Conservation (phyloP, 2,797 vertebrate species). For the Protosalanx chinensis region DNA sequence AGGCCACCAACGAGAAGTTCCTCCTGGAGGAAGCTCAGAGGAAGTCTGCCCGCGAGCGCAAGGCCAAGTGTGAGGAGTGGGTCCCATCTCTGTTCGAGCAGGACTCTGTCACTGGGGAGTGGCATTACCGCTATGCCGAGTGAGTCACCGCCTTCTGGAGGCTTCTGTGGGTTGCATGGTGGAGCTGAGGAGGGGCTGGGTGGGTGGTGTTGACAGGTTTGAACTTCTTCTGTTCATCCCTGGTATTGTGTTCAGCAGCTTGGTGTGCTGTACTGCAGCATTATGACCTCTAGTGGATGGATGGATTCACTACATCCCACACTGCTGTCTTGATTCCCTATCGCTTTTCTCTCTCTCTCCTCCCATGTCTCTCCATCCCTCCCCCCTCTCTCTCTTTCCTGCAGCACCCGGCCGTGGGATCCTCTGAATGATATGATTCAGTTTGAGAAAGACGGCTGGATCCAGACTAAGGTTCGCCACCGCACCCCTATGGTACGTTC, state of each 20-base stretch:
- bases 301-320: background rate
- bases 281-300: slow-evolving; percentile 13
- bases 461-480: slow-evolving; percentile 98
- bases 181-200: too few relatives aligned
- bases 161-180: too few relatives aligned
- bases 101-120: slow-evolving; percentile 87
- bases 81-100: slow-evolving; percentile 87
- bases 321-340: background rate
- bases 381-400: background rate
- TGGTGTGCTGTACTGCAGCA: background rate
- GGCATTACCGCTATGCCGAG: slow-evolving; percentile 97
- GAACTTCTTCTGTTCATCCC: background rate
- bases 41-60: slow-evolving; percentile 86
- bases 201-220: background rate
- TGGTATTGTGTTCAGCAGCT: background rate
- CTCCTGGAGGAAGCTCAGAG: slow-evolving; percentile 94
- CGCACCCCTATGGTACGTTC: slow-evolving; percentile 97
- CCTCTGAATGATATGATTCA: slow-evolving; percentile 97
- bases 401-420: slow-evolving; percentile 96
- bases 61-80: slow-evolving; percentile 91
- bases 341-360: background rate
- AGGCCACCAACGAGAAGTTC: slow-evolving; percentile 96
- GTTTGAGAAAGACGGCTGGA: slow-evolving; percentile 93
- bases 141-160: slow-evolving; percentile 67
- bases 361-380: slow-evolving; percentile 6